Evolutionary conservation across 2,888 invertebrate genomes (phyloP).

Genomic region (Melikaiella ostensackeni): DNA sequence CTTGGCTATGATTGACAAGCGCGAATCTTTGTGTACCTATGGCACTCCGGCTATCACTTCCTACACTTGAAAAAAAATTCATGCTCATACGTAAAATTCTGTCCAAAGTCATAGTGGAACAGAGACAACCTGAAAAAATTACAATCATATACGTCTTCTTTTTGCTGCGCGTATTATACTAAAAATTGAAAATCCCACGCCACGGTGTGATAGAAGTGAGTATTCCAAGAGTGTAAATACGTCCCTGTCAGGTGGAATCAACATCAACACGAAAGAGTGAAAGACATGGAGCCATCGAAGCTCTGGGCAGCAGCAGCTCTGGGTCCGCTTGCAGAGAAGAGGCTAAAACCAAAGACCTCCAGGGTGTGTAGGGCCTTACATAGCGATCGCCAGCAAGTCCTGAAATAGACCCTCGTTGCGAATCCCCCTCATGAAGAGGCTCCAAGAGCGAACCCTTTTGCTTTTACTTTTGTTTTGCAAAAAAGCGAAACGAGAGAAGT

Average conservation of each 20-base stretch:
- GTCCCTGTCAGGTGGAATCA: slow-evolving; percentile 15
- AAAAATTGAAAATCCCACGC: no score
- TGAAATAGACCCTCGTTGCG: slow-evolving; percentile 59
- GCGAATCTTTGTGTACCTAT: no score
- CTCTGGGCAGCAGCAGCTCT: neutral
- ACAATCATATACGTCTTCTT: no score
- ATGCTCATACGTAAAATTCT: no score
- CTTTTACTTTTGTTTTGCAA: slow-evolving; percentile 55
- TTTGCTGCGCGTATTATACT: no score
- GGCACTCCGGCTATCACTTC: no score
- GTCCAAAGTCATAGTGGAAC: no score
- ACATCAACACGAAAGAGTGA: no score
- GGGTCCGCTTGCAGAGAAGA: neutral
- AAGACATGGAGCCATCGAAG: slow-evolving; percentile 13
- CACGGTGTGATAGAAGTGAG: no score
- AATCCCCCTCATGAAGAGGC: slow-evolving; percentile 58
- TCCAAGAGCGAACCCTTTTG: slow-evolving; percentile 48
- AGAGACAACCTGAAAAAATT: no score
- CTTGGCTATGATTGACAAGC: no score
- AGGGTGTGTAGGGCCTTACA: slow-evolving; percentile 62
- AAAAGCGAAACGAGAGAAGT: slow-evolving; percentile 55
- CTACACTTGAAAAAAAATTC: no score
- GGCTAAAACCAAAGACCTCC: slow-evolving; percentile 24
- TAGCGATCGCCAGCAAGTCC: slow-evolving; percentile 58
- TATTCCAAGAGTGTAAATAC: neutral